Conservation (phyloP, 1,140 invertebrate genomes). For the Babylonia areolata region DNA sequence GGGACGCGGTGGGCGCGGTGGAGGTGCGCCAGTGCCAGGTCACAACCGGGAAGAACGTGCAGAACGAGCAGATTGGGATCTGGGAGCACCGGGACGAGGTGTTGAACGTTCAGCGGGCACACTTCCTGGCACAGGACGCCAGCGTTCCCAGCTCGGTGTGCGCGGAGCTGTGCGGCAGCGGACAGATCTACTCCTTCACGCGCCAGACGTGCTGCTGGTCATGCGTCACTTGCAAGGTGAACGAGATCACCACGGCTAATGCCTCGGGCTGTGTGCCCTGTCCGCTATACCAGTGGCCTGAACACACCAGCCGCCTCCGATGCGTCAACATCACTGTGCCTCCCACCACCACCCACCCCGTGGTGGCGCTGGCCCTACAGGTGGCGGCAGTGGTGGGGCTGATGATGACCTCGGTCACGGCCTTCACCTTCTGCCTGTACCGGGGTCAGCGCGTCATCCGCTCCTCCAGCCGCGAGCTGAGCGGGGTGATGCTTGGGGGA, state of each 20-base stretch:
- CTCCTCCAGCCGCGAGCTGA: slow-evolving; percentile 66
- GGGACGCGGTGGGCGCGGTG: slow-evolving; percentile 58
- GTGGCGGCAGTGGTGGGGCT: slow-evolving; percentile 77
- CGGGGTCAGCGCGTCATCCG: slow-evolving; percentile 62
- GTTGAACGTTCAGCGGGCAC: slow-evolving; percentile 32
- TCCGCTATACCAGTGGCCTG: slow-evolving; percentile 64
- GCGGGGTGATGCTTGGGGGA: slow-evolving; percentile 62
- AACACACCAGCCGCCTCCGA: slow-evolving; percentile 76
- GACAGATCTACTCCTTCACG: slow-evolving; percentile 50
- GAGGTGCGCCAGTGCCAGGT: slow-evolving; percentile 52
- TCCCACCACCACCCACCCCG: slow-evolving; percentile 45
- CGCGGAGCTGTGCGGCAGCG: slow-evolving; percentile 49
- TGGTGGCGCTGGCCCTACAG: slow-evolving; percentile 77
- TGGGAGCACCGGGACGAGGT: slow-evolving; percentile 48
- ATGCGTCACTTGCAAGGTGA: slow-evolving; percentile 57
- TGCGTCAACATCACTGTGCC: slow-evolving; percentile 74
- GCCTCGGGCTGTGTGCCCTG: slow-evolving; percentile 56
- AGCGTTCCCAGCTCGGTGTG: slow-evolving; percentile 52
- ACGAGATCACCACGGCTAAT: slow-evolving; percentile 61
- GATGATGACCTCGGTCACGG: slow-evolving; percentile 54
- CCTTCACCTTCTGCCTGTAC: slow-evolving; percentile 57
- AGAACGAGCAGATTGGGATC: slow-evolving; percentile 39
- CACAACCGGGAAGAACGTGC: background rate
- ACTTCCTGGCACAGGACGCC: background rate
- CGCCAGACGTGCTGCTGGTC: slow-evolving; percentile 59